Evolutionary conservation across 2,888 invertebrate genomes (phyloP).

Genomic region (Scaeva pyrastri): DNA sequence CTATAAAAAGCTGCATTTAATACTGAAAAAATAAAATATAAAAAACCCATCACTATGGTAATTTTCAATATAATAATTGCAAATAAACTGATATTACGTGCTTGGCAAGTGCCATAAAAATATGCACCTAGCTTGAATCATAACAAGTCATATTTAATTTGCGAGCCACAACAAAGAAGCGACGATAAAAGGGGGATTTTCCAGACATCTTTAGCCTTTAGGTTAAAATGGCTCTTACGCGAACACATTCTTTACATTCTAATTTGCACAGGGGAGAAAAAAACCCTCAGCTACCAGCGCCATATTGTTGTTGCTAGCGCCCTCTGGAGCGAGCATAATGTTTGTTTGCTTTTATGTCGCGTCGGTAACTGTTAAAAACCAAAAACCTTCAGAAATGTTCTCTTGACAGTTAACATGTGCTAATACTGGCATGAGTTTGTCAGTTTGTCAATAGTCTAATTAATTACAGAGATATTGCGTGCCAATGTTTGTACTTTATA

Average conservation of each 20-base stretch:
- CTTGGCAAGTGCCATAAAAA: background rate
- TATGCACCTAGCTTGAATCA: constrained; percentile 16
- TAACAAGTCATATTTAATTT: constrained; percentile 5
- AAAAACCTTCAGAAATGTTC: background rate
- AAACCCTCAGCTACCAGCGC: constrained; percentile 13
- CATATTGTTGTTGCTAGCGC: background rate
- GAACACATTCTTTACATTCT: background rate
- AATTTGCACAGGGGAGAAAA: background rate
- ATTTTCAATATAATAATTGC: constrained; percentile 26
- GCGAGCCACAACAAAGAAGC: constrained; percentile 17
- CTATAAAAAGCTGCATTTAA: constrained; percentile 1
- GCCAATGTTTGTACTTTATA: background rate
- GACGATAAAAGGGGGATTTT: constrained; percentile 17
- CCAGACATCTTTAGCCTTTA: background rate
- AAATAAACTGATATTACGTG: constrained; percentile 35
- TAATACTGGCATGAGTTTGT: constrained; percentile 2
- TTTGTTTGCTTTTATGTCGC: background rate
- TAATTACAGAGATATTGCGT: constrained; percentile 27
- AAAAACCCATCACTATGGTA: constrained; percentile 25
- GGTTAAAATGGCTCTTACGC: background rate
- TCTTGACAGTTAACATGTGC: background rate
- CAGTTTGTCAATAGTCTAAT: constrained; percentile 33
- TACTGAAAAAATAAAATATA: background rate
- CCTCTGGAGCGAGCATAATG: no score
- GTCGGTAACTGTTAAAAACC: no score